phyloP scores from a whole-genome alignment of 2,797 vertebrate species.

The Champsocephalus gunnari region DNA sequence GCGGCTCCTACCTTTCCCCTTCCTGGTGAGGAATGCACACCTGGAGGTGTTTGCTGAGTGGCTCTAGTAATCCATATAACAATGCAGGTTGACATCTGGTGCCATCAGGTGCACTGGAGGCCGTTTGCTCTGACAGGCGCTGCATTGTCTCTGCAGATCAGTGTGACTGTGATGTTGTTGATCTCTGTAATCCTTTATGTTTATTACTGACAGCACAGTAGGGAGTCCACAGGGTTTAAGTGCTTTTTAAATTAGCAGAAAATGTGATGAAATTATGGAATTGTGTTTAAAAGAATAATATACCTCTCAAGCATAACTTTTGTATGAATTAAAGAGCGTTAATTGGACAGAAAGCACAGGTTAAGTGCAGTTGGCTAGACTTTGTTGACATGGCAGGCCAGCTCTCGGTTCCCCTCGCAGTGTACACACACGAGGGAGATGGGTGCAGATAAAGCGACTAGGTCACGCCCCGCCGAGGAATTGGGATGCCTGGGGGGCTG shows the following conservation, averaged over 20 bases:
- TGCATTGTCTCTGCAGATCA: conserved; percentile 56
- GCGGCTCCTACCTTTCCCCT: conserved; percentile 63
- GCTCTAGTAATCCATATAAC: conserved; percentile 79
- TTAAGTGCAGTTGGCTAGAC: conserved; percentile 49
- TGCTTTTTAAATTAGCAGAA: not conserved
- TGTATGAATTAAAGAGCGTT: not conserved
- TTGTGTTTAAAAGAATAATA: conserved; percentile 12
- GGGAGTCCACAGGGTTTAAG: not conserved
- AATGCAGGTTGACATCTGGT: conserved; percentile 80
- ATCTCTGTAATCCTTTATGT: conserved; percentile 41
- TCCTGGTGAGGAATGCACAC: conserved; percentile 82
- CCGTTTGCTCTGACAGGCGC: conserved; percentile 41
- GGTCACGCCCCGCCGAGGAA: conserved; percentile 79
- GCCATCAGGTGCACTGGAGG: conserved; percentile 60
- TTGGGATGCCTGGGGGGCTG: conserved; percentile 78
- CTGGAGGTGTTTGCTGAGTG: conserved; percentile 84
- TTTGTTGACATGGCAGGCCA: conserved; percentile 64
- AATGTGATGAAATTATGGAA: not conserved
- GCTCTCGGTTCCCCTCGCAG: conserved; percentile 59
- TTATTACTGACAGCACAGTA: not conserved
- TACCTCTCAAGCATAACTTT: not conserved
- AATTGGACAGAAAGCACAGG: conserved; percentile 33
- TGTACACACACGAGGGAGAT: conserved; percentile 78
- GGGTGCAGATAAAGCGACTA: conserved; percentile 77
- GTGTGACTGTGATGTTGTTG: conserved; percentile 18